A percentile compares a stretch with the other conserved stretches of the same genome.
These are phyloP conservation scores for Parnassius mnemosyne DNA, from an alignment of 2,888 invertebrate species.

Conservation along the genomic window DNA sequence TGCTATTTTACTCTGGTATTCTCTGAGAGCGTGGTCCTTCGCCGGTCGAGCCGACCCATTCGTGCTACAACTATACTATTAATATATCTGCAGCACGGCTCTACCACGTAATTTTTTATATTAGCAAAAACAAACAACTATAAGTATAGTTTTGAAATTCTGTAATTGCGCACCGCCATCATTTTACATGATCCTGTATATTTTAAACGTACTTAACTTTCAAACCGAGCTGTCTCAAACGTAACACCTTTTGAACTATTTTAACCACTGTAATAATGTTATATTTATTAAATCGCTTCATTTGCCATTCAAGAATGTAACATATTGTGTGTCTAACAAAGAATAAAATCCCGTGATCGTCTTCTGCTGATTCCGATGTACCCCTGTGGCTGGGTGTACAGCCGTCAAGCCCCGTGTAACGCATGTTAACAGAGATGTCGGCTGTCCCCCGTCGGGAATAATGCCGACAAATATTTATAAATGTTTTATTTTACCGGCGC, in stretches of 20 bases:
- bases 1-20: too few species aligned
- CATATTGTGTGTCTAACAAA: conserved; percentile 8
- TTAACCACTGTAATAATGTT: neutral
- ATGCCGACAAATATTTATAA: conserved; percentile 76
- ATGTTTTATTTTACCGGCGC: conserved; percentile 68
- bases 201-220: neutral
- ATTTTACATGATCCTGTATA: too few species aligned
- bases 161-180: too few species aligned
- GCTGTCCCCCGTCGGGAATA: conserved; percentile 45
- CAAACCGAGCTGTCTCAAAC: neutral
- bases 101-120: too few species aligned
- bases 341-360: conserved; percentile 1
- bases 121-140: too few species aligned
- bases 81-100: too few species aligned
- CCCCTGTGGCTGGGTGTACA: conserved; percentile 1
- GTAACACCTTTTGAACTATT: neutral
- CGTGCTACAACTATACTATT: too few species aligned
- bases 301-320: conserved; percentile 15
- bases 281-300: neutral
- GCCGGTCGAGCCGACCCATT: too few species aligned
- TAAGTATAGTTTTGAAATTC: too few species aligned
- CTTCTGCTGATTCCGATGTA: neutral
- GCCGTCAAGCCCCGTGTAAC: conserved; percentile 22
- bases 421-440: conserved; percentile 30
- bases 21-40: too few species aligned